Evolutionary conservation across 2,797 vertebrate species (phyloP).

Genomic region (Lophotriccus pileatus): DNA sequence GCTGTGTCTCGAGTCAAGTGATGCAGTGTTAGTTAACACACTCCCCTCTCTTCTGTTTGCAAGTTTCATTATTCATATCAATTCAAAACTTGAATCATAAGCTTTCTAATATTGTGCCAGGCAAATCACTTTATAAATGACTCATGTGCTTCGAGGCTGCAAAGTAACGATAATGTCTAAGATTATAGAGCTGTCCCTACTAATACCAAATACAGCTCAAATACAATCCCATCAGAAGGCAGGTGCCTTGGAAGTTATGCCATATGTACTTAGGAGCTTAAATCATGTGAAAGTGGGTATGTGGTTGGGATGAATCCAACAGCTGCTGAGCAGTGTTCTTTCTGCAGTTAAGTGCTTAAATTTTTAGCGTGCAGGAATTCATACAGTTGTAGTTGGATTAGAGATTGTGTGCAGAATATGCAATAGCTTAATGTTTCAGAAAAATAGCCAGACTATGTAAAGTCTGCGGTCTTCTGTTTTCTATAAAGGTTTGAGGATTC

Average conservation of each 20-base stretch:
- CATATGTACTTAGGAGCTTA: neutral
- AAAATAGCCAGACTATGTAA: neutral
- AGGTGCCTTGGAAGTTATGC: neutral
- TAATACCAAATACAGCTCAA: neutral
- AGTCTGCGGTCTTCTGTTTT: neutral
- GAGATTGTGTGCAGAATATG: neutral
- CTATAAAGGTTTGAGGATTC: neutral
- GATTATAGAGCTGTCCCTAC: neutral
- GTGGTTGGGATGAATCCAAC: neutral
- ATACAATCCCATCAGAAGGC: neutral
- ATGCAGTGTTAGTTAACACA: neutral
- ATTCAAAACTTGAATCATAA: neutral
- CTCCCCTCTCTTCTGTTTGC: neutral
- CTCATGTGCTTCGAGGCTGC: neutral
- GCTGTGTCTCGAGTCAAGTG: neutral
- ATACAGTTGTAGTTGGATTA: neutral
- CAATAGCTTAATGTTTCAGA: neutral
- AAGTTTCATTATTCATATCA: neutral
- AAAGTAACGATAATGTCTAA: neutral
- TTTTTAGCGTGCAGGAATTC: neutral
- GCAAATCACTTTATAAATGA: accelerated
- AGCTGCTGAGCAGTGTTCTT: neutral
- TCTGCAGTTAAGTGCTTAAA: neutral
- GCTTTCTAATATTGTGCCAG: neutral
- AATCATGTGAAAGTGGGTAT: neutral